Percentiles rank a stretch among this genome's conserved stretches.
These are phyloP conservation scores for Cepphus grylle DNA, from an alignment of 2,113 vertebrate genomes.

Conservation along the genomic window DNA sequence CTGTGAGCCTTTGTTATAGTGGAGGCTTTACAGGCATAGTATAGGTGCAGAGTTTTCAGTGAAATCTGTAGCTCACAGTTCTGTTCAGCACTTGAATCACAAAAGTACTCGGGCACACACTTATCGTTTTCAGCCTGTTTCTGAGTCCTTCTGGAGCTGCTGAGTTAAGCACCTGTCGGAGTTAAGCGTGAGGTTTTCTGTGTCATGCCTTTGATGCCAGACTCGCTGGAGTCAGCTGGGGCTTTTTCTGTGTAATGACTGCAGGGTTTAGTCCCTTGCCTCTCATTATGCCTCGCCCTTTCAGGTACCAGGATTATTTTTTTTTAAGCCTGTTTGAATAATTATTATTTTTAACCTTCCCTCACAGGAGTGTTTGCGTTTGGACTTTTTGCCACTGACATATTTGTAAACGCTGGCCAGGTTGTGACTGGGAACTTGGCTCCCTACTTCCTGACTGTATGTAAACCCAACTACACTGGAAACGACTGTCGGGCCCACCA, in stretches of 20 bases:
- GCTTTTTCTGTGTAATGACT: not conserved
- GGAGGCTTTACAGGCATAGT: not conserved
- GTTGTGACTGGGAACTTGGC: slow-evolving; percentile 94
- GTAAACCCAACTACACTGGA: slow-evolving; percentile 96
- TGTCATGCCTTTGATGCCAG: not conserved
- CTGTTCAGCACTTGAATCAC: not conserved
- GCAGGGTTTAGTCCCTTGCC: not conserved
- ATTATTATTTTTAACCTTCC: slow-evolving; percentile 2
- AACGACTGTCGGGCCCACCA: slow-evolving; percentile 85
- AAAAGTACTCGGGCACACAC: not conserved
- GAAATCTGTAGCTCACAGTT: not conserved
- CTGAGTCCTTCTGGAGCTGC: not conserved
- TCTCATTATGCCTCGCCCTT: not conserved
- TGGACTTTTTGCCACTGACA: slow-evolving; percentile 97
- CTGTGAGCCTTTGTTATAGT: not conserved
- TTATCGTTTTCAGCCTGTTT: not conserved
- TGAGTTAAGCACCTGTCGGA: not conserved
- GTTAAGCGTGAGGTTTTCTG: not conserved
- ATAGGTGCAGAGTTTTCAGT: not conserved
- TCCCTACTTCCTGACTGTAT: slow-evolving; percentile 94
- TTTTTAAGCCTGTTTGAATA: not conserved
- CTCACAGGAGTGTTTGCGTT: slow-evolving; percentile 94
- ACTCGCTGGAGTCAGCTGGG: not conserved
- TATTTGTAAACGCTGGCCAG: slow-evolving; percentile 97
- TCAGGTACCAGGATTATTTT: not conserved